Evolutionary conservation across 2,797 vertebrate genomes (phyloP), one percentile per base, ranked within the genome.

Genomic region (Macroramphosus scolopax): DNA sequence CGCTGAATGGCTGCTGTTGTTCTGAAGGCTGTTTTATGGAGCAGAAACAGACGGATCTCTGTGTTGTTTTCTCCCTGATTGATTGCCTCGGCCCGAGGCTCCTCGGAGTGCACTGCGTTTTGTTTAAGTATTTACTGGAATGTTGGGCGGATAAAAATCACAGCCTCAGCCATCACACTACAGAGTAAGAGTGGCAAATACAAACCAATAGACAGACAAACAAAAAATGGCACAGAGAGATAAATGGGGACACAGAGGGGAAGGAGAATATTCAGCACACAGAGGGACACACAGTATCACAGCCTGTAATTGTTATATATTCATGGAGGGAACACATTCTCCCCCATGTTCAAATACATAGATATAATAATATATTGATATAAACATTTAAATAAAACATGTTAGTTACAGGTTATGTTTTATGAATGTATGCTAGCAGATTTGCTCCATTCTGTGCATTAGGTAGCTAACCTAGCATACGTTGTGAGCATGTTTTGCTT

Each of bases 11-110:
- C 76, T 78, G 75, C 77, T 77, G 78, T 66, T 78, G 69, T 68
- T 80, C 75, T 62, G 66, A 80, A 78, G 76, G 68, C 71, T 73
- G 74, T 77, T 85, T 85, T 85, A 85, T 85, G 80, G 71, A 78
- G 82, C 72, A 85, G 72, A 85, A 87, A 85, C 77, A 57, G 75
- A 64, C 78, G 58, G 75, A 78, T 79, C 78, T 75, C 52, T 58
- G 62, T 74, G 80, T 83, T 86, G 86, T 84, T 86, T 81, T 74
- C 68, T 58, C 63, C 44, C 74, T 87, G 85, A 88, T 86, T 84
- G 86, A 88, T 87, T 76, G 71, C 77, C 65, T 63, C 53, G 74
- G 83, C 83, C 80, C 50, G 68, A 47, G 79, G 86, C 82, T 76
- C 66, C 72, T 73, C 50, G 13, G 43, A 72, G 76, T 43, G 54